Base-by-base conservation (phyloP, 2,888 invertebrate species). In the Patella pellucida region DNA sequence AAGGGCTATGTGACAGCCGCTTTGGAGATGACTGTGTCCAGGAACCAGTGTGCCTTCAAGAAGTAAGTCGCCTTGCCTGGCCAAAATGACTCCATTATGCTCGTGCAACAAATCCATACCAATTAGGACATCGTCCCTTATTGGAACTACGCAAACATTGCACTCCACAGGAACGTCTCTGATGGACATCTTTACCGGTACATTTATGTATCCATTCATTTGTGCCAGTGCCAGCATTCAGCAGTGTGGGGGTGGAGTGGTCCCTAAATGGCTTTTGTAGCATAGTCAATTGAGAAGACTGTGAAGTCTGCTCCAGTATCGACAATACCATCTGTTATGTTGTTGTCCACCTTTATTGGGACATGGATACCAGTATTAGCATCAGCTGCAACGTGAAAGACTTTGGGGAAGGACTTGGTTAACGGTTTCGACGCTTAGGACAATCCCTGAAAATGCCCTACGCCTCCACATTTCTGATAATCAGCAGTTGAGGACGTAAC, bases 201-300 rank as follows among this genome's bases (percentile, higher is more conserved):
- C 62, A 23, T 62, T 11, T 23, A 62, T 19, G 23, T 62, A 62
- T 1, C 19, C 62, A 14, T n/a, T 12, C 62, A 62, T 62, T 23
- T 62, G 19, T 23, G 11, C 62, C 62, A 19, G 19, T 62, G n/a
- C 23, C 62, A 19, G 62, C 62, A 14, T 62, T 62, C 14, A 23
- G 23, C 19, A 62, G 62, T 62, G 19, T 62, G 23, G 62, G 9
- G 1, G 23, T 23, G 19, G 19, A 23, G 15, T 62, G n/a, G 4
- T 62, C 19, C 23, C 19, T 11, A 14, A 23, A 19, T 23, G 12
- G 19, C 19, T 15, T 62, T 62, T n/a, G n/a, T 14, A 23, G 62
- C 62, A 62, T 23, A 62, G 62, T n/a, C 62, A 62, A 62, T 23
- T 62, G 62, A 62, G 23, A 62, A 23, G 23, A 62, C n/a, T 14